Base-by-base conservation (phyloP, 2,888 invertebrate genomes). In the Eupithecia vulgata region DNA sequence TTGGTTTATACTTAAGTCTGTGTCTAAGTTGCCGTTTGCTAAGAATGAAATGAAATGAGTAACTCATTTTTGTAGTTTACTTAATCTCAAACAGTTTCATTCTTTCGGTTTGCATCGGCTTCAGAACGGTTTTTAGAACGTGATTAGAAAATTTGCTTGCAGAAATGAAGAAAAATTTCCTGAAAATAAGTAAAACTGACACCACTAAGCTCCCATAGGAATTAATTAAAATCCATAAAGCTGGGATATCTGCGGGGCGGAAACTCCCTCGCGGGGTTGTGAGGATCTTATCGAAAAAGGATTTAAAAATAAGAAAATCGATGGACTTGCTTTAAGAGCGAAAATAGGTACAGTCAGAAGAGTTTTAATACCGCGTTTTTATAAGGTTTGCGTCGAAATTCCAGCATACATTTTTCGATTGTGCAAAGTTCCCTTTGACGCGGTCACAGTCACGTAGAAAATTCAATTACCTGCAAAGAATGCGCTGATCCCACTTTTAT, bases 221-320 rank as follows among this genome's bases (percentile, higher is more conserved):
- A 65, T 74, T 74, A 68, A 74, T 74, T 74, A 74, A 73, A 68
- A 68, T 70, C 65, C 25, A 37, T 45, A 57, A 71, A 65, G 74
- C 59, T 68, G 35, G 68, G 48, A 35, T 37, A 25, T 57, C 48
- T 48, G 48, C 42, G 61, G 67, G 62, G 67, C 21, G 71, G 37
- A 52, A 67, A 40, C 59, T 67, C 67, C 67, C 68, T 65, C 13
- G 30, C n/a, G 34, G 64, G 59, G 21, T 42, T n/a, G 40, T 15
- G 45, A 13, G 30, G 62, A 15, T 42, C 35, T 42, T 62, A 69
- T 45, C 42, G 61, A 30, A 45, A 69, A 62, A 37, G 61, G 37
- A 59, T 69, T 52, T 45, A 34, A 61, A 68, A 68, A 59, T 59
- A 5, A 64, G 62, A 64, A 64, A 64, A 35, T 34, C 34, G 52